Evolutionary conservation across 2,888 invertebrate genomes (phyloP).

Genomic region (Leptopilina syphax): DNA sequence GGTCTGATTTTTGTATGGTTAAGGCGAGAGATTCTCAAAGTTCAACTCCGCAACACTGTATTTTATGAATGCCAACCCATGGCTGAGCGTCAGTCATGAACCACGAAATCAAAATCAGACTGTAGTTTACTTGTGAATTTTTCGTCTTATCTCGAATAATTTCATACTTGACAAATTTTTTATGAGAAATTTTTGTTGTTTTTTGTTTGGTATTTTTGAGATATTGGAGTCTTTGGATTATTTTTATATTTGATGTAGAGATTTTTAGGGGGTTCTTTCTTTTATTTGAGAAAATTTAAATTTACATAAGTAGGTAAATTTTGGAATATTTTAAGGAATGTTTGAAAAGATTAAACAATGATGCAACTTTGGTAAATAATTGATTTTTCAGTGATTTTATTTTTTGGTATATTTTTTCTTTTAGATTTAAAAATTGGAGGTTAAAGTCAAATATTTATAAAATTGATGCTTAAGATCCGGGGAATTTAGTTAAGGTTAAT

Average conservation of each 20-base stretch:
- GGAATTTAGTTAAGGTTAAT: no score
- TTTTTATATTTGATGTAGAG: no score
- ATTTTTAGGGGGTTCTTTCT: no score
- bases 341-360: no score
- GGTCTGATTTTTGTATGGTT: slow-evolving; percentile 75
- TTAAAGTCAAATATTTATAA: no score
- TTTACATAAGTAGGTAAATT: no score
- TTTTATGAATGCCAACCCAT: slow-evolving; percentile 58
- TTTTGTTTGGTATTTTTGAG: not conserved
- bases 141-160: slow-evolving; percentile 55
- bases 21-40: slow-evolving; percentile 73
- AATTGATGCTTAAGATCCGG: no score
- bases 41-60: slow-evolving; percentile 70
- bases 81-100: slow-evolving; percentile 61
- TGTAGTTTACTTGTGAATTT: slow-evolving; percentile 62
- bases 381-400: not conserved
- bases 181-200: not conserved
- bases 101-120: slow-evolving; percentile 52
- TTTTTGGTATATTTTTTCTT: not conserved
- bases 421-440: no score
- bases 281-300: no score
- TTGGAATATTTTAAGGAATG: no score
- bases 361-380: not conserved
- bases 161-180: slow-evolving; percentile 41
- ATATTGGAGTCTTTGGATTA: no score